A percentile compares a stretch with the other conserved stretches of the same genome.
These are phyloP conservation scores for Palythoa heliodiscus DNA, from an alignment of 92 coral and sea anemone species.

Conservation along the genomic window DNA sequence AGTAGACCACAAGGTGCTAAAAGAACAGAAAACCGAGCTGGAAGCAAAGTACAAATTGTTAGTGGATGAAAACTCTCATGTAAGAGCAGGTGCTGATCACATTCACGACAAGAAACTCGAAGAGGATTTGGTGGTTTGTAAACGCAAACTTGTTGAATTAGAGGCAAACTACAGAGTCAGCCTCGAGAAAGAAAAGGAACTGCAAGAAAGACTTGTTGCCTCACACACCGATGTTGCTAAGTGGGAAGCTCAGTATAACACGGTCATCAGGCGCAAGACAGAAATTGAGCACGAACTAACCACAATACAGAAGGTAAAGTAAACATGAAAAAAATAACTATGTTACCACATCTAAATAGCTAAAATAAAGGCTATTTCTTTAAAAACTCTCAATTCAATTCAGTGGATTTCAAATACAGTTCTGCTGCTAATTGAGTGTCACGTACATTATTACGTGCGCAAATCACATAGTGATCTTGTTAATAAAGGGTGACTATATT, in stretches of 20 bases:
- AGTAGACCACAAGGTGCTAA: slow-evolving; percentile 38
- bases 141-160: slow-evolving; percentile 55
- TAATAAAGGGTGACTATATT: no score
- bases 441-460: no score
- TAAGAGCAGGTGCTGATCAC: slow-evolving; percentile 43
- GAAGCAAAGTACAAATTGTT: slow-evolving; percentile 57
- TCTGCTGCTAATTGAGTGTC: no score
- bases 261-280: slow-evolving; percentile 55
- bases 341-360: background rate
- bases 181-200: slow-evolving; percentile 68
- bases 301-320: slow-evolving; percentile 51
- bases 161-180: slow-evolving; percentile 57
- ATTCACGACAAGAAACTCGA: slow-evolving; percentile 53
- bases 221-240: slow-evolving; percentile 58
- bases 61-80: slow-evolving; percentile 37
- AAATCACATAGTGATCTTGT: no score
- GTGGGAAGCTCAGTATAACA: slow-evolving; percentile 69
- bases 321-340: no score
- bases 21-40: slow-evolving; percentile 59
- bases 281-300: slow-evolving; percentile 74
- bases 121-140: slow-evolving; percentile 55
- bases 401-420: no score
- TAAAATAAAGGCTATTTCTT: no score
- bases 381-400: no score
- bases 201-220: slow-evolving; percentile 55